Evolutionary conservation across 35 echinoderm and acorn worm genomes (phyloP).

Genomic region (Amphiura filiformis): DNA sequence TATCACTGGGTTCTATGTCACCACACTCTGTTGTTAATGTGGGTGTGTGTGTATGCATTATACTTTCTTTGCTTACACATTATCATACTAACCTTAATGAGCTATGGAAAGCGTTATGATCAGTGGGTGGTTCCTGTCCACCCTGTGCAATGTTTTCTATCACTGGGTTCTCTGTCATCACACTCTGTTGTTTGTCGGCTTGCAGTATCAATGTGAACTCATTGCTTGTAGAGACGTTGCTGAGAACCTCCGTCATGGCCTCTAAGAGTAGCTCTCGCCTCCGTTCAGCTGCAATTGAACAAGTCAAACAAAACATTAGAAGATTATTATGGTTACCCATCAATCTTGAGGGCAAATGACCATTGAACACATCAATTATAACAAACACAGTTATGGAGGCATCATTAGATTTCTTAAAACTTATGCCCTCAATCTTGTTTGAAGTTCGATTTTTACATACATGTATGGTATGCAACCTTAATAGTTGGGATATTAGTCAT

Average conservation of each 20-base stretch:
- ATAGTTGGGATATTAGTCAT: too few relatives aligned
- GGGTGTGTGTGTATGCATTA: too few relatives aligned
- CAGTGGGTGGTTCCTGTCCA: conserved; percentile 3
- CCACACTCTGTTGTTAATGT: too few relatives aligned
- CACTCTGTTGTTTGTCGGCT: conserved; percentile 34
- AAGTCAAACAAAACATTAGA: not conserved
- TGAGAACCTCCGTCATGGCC: conserved; percentile 44
- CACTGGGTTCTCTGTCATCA: conserved; percentile 25
- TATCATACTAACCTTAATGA: conserved; percentile 13
- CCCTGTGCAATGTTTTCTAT: conserved; percentile 41
- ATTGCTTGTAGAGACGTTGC: conserved; percentile 16
- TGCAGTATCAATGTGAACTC: conserved; percentile 34
- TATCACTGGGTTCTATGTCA: too few relatives aligned
- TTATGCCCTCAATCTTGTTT: too few relatives aligned
- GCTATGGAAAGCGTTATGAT: conserved; percentile 25
- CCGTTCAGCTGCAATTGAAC: not conserved
- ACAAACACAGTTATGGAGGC: not conserved
- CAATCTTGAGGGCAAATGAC: not conserved
- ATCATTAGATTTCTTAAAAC: too few relatives aligned
- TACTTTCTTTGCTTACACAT: too few relatives aligned
- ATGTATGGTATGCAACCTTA: too few relatives aligned
- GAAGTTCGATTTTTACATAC: too few relatives aligned
- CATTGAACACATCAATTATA: not conserved
- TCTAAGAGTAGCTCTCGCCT: conserved; percentile 20
- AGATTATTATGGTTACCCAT: not conserved